Evolutionary conservation across 2,113 vertebrate genomes (phyloP).

Genomic region (Semnopithecus entellus): DNA sequence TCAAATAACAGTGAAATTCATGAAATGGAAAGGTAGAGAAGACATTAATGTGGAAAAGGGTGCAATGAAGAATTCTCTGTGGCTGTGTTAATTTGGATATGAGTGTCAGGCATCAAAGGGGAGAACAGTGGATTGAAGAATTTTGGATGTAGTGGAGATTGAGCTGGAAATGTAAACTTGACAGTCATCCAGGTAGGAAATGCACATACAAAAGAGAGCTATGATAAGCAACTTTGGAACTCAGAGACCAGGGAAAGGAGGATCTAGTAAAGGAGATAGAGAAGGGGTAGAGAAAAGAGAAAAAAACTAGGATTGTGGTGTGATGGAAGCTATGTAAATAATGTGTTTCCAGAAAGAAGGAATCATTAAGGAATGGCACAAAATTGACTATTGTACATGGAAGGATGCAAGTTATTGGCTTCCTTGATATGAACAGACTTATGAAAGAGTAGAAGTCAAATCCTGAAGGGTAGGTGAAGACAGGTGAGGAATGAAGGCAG

Average conservation of each 20-base stretch:
- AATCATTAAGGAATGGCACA: neutral
- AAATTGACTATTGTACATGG: neutral
- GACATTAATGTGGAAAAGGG: neutral
- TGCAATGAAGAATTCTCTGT: neutral
- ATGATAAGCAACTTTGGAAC: too few species aligned
- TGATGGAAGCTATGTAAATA: neutral
- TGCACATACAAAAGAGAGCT: rapidly evolving
- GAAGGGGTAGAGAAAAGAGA: neutral
- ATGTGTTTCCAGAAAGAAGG: neutral
- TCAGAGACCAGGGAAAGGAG: neutral
- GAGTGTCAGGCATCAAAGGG: too few species aligned
- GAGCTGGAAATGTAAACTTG: neutral
- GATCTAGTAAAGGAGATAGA: neutral
- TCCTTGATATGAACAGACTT: neutral
- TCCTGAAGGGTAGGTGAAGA: neutral
- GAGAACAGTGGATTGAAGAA: neutral
- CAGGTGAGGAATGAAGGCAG: neutral
- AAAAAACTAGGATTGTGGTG: neutral
- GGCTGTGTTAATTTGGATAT: neutral
- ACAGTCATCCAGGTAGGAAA: neutral
- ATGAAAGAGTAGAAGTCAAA: neutral
- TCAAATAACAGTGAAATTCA: neutral
- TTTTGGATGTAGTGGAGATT: rapidly evolving
- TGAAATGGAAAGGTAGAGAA: rapidly evolving
- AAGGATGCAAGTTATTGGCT: neutral